Conservation (phyloP, 92 coral and sea anemone species). For the Heteractis magnifica region DNA sequence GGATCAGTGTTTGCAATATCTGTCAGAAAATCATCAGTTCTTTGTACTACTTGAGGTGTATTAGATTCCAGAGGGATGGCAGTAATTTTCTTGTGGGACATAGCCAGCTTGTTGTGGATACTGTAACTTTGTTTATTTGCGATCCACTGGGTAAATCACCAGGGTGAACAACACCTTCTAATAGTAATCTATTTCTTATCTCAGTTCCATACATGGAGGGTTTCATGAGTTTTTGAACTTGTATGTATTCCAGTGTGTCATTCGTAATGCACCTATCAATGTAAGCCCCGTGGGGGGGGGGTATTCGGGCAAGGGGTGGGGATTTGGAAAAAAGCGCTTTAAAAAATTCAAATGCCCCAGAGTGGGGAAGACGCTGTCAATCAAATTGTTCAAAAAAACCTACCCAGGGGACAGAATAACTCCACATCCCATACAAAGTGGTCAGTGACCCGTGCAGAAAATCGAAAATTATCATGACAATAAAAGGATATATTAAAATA, state of each 20-base stretch:
- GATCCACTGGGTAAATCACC: slow-evolving; percentile 33
- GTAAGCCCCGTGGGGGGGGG: too few species aligned
- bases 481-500: too few species aligned
- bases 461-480: too few species aligned
- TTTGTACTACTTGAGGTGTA: slow-evolving; percentile 2
- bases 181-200: slow-evolving; percentile 22
- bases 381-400: too few species aligned
- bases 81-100: slow-evolving; percentile 26
- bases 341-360: too few species aligned
- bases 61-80: slow-evolving; percentile 19
- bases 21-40: slow-evolving; percentile 14
- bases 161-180: slow-evolving; percentile 24
- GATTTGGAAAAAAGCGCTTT: too few species aligned
- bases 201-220: slow-evolving; percentile 38
- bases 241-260: slow-evolving; percentile 26
- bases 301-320: too few species aligned
- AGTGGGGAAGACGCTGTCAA: too few species aligned
- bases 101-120: slow-evolving; percentile 10
- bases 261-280: too few species aligned
- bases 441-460: too few species aligned
- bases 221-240: slow-evolving; percentile 27
- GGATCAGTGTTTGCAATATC: slow-evolving; percentile 24
- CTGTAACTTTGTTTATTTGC: slow-evolving; percentile 34
- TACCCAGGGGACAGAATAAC: too few species aligned
- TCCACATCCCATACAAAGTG: too few species aligned